A percentile compares a stretch with the other conserved stretches of the same genome.
Evolutionary conservation across 1,140 invertebrate species (phyloP).

Genomic region (Ylistrum balloti): DNA sequence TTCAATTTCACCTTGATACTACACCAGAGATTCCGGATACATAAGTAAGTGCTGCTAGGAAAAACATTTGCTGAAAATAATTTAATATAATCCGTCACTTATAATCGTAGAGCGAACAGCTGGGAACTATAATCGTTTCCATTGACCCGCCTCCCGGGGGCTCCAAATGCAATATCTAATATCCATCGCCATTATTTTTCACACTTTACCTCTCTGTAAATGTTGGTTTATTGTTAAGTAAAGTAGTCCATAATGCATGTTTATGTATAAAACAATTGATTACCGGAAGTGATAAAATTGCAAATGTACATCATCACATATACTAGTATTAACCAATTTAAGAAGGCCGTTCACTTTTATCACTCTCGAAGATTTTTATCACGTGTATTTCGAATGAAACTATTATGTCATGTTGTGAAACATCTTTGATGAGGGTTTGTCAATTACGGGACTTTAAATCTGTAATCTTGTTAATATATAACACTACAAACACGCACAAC

Average conservation of each 20-base stretch:
- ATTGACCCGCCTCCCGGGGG: not conserved
- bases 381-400: not conserved
- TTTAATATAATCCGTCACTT: not conserved
- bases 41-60: too few species aligned
- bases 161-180: not conserved
- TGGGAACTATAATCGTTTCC: not conserved
- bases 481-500: not conserved
- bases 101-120: not conserved
- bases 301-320: not conserved
- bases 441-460: not conserved
- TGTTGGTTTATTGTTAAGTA: slow-evolving; percentile 13
- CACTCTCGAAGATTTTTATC: not conserved
- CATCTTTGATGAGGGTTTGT: not conserved
- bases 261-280: not conserved
- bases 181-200: not conserved
- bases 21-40: too few species aligned
- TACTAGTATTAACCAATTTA: not conserved
- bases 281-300: slow-evolving; percentile 16
- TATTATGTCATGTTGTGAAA: slow-evolving; percentile 19
- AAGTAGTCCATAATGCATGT: not conserved
- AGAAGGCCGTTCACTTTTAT: not conserved
- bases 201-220: not conserved
- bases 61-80: not conserved
- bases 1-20: too few species aligned
- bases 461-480: not conserved